Percentiles rank a stretch among this genome's conserved stretches.
These are phyloP conservation scores for Hyla sarda DNA, from an alignment of 2,113 vertebrate species.

Conservation along the genomic window DNA sequence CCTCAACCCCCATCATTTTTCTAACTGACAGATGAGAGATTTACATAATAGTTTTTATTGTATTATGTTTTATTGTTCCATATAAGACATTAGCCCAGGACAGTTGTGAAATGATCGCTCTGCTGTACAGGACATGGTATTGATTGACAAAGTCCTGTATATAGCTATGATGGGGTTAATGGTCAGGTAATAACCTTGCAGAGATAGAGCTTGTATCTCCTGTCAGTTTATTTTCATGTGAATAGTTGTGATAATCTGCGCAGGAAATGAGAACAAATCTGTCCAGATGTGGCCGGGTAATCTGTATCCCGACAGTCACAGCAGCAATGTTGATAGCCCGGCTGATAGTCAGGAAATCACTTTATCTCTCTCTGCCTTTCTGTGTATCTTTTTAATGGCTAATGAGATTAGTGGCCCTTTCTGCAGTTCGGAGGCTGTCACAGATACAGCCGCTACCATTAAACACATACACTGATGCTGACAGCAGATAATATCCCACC, in stretches of 20 bases:
- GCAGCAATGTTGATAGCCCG: slow-evolving; percentile 25
- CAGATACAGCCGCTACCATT: slow-evolving; percentile 43
- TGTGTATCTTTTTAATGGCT: slow-evolving; percentile 35
- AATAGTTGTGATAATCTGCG: slow-evolving; percentile 40
- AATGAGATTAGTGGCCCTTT: slow-evolving; percentile 50
- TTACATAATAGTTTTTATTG: neutral
- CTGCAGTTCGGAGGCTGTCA: slow-evolving; percentile 39
- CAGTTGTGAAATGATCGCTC: neutral
- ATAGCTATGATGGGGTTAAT: neutral
- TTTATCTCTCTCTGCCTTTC: slow-evolving; percentile 42
- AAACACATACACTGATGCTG: slow-evolving; percentile 48
- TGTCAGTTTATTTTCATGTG: slow-evolving; percentile 40
- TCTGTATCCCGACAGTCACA: slow-evolving; percentile 12
- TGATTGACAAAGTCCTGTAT: neutral
- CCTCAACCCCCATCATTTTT: neutral
- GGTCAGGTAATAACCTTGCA: slow-evolving; percentile 1
- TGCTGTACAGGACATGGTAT: neutral
- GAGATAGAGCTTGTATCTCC: slow-evolving; percentile 25
- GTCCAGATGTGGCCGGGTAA: slow-evolving; percentile 48
- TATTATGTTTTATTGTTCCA: neutral
- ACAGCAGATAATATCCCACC: slow-evolving; percentile 48
- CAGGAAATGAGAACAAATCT: slow-evolving; percentile 56
- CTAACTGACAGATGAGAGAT: neutral
- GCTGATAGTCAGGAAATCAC: slow-evolving; percentile 48
- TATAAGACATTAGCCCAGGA: neutral